Percentiles rank a stretch among this genome's conserved stretches.
Evolutionary conservation across 2,113 vertebrate species (phyloP).

Genomic region (Eupsittula cactorum): DNA sequence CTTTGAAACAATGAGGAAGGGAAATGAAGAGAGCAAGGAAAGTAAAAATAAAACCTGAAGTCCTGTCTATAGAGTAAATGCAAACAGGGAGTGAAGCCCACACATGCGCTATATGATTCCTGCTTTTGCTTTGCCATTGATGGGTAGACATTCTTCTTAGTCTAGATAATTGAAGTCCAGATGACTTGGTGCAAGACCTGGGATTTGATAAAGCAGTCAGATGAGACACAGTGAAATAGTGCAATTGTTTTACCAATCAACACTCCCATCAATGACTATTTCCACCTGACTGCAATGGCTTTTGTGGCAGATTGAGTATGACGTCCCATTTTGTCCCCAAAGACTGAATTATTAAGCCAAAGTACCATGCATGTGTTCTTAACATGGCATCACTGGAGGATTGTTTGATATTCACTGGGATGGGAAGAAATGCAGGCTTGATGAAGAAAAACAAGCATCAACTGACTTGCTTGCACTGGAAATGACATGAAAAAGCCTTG

Average conservation of each 20-base stretch:
- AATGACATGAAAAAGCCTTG: background rate
- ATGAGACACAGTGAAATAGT: background rate
- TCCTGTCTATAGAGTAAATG: background rate
- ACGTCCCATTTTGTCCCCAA: background rate
- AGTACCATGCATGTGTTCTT: background rate
- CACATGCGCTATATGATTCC: background rate
- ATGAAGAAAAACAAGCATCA: background rate
- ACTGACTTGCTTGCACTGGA: background rate
- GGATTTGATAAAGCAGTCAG: background rate
- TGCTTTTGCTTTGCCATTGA: background rate
- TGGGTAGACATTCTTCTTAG: background rate
- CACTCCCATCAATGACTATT: background rate
- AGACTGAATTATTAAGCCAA: background rate
- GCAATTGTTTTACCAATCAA: background rate
- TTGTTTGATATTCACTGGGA: background rate
- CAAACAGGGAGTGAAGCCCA: background rate
- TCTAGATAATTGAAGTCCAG: background rate
- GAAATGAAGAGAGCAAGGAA: background rate
- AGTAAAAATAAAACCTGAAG: background rate
- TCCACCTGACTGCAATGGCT: background rate
- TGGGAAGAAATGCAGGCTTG: background rate
- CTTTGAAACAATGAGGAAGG: background rate
- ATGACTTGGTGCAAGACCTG: background rate
- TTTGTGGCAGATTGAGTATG: background rate
- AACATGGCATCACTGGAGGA: background rate